Percentiles rank a stretch among this genome's conserved stretches.
These are phyloP conservation scores for Alosa sapidissima DNA, from an alignment of 2,797 vertebrate species.

Conservation along the genomic window DNA sequence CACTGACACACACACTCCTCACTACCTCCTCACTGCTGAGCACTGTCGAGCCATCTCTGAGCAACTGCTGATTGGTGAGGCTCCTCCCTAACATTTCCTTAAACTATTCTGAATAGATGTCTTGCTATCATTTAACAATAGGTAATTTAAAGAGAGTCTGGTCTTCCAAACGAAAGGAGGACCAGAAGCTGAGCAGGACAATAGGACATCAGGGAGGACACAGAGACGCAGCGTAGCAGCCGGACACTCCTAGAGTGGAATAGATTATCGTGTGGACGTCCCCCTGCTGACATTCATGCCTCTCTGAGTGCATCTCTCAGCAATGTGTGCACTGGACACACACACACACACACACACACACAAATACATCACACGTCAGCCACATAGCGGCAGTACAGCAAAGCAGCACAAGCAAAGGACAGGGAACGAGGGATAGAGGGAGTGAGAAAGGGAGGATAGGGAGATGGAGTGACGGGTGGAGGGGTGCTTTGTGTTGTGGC, in stretches of 20 bases:
- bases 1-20: neutral
- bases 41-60: neutral
- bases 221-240: neutral
- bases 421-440: neutral
- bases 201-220: neutral
- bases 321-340: neutral
- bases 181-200: neutral
- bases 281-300: neutral
- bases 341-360: neutral
- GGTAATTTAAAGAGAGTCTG: too few species aligned
- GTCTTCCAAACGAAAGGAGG: neutral
- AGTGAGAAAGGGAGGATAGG: neutral
- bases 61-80: neutral
- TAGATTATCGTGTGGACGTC: neutral
- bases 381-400: neutral
- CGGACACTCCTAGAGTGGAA: neutral
- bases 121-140: neutral
- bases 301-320: neutral
- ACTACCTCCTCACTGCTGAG: neutral
- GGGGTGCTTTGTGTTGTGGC: conserved; percentile 13
- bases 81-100: neutral
- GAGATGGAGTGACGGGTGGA: neutral
- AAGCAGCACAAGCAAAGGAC: neutral
- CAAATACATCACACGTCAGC: neutral
- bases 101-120: neutral